A percentile compares a stretch with the other conserved stretches of the same genome.
Evolutionary conservation across 2,888 invertebrate genomes (phyloP).

Genomic region (Kuschelorhynchus macadamiae): DNA sequence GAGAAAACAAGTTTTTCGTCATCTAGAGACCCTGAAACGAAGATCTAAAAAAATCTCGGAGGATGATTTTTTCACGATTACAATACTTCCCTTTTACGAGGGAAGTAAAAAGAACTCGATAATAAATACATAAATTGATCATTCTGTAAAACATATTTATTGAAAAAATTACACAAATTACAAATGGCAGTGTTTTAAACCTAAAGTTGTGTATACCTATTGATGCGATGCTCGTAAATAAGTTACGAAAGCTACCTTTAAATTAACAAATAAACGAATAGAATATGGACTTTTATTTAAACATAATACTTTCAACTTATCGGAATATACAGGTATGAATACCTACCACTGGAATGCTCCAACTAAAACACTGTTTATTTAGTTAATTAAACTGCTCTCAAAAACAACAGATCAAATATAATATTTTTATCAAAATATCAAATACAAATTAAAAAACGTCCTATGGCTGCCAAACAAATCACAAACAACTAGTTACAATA

Average conservation of each 20-base stretch:
- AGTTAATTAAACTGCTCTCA: slow-evolving; percentile 34
- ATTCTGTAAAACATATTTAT: slow-evolving; percentile 44
- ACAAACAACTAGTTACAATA: slow-evolving; percentile 56
- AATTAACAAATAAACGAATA: slow-evolving; percentile 14
- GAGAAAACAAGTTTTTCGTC: too few relatives aligned
- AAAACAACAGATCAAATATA: slow-evolving; percentile 41
- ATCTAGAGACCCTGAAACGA: too few relatives aligned
- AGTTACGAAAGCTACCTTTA: slow-evolving; percentile 14
- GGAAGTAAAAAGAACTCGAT: too few relatives aligned
- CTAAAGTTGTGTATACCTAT: slow-evolving; percentile 29
- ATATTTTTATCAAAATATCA: slow-evolving; percentile 31
- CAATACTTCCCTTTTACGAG: too few relatives aligned
- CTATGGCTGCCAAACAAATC: slow-evolving; percentile 59
- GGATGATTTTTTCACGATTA: too few relatives aligned
- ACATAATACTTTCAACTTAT: slow-evolving; percentile 19
- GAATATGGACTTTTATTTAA: slow-evolving; percentile 11
- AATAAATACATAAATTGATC: too few relatives aligned
- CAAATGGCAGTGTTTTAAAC: slow-evolving; percentile 47
- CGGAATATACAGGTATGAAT: neutral
- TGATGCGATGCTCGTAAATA: slow-evolving; percentile 20
- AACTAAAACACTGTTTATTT: slow-evolving; percentile 35
- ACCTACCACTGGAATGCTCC: slow-evolving; percentile 10
- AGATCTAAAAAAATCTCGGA: too few relatives aligned
- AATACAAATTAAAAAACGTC: slow-evolving; percentile 21
- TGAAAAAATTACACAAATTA: slow-evolving; percentile 45